Evolutionary conservation across 2,888 invertebrate genomes (phyloP), one percentile per base, ranked within the genome.

Genomic region (Pterostichus madidus): DNA sequence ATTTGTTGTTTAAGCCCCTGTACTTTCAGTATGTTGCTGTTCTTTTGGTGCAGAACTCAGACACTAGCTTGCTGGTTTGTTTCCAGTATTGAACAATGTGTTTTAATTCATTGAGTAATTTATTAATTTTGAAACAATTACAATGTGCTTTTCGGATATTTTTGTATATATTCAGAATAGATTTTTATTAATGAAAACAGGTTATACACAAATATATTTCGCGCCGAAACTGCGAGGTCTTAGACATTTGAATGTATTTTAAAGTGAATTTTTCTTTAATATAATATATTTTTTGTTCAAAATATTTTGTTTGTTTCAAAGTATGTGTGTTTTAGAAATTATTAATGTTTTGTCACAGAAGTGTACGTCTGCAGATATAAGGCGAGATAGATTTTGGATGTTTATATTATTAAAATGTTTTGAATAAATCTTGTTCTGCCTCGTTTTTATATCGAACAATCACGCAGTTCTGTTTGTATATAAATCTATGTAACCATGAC

Each of bases 131-230:
- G 44, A 71, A 32, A 64, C 64, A 6, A 64, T 56, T 77, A 56
- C 53, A 77, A 53, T 56, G 53, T 77, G 77, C 56, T 77, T 77
- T 77, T 77, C 77, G 77, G 77, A 77, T 77, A 77, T 77, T 77
- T 77, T 77, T 77, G 77, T 77, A 77, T 56, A 77, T 77, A 77
- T 56, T 77, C 75, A 75, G 52, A 75, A 8, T 75, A 52, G 75
- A 52, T 52, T 75, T 59, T 56, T 77, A 56, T 77, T 77, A 77
- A 76, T 76, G 13, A 77, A 59, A 77, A 75, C 52, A 75, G 75
- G 49, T 52, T 15, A 75, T 52, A 75, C 68, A 71, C 68, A 64
- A 64, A 64, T 64, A 64, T 73, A 13, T 52, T 75, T 52, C 75
- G 75, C 52, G 49, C 49, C 49, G 75, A 75, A 75, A 75, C 52